These are phyloP conservation scores for Mesocentrotus franciscanus DNA, from an alignment of 53 echinoderm and acorn worm genomes.

Conservation along the genomic window DNA sequence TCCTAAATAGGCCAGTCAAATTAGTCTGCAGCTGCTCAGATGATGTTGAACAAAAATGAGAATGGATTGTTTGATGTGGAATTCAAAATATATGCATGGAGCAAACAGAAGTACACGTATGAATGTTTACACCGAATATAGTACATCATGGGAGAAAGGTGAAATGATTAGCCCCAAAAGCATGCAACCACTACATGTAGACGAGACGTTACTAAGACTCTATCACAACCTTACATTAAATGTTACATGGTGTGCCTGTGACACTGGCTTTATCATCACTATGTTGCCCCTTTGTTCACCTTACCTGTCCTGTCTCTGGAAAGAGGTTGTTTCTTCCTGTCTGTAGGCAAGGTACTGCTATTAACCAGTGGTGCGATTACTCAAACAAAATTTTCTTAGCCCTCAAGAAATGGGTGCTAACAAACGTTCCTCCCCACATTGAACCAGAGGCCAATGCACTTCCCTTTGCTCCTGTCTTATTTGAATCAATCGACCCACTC, in stretches of 20 bases:
- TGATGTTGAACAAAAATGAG: too few species aligned
- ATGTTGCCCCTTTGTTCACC: neutral
- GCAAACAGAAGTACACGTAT: too few species aligned
- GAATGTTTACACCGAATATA: too few species aligned
- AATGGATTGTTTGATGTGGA: too few species aligned
- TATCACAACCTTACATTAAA: neutral
- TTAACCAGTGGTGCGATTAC: conserved; percentile 26
- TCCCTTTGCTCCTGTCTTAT: neutral
- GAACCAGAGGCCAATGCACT: conserved; percentile 55
- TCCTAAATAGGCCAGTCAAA: too few species aligned
- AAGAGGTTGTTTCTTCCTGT: conserved; percentile 21
- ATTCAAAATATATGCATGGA: too few species aligned
- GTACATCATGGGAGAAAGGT: too few species aligned
- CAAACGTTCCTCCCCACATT: neutral
- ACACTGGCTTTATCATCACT: neutral
- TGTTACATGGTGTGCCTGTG: neutral
- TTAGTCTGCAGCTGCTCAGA: too few species aligned
- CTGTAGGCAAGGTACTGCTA: neutral
- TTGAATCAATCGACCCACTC: conserved; percentile 33
- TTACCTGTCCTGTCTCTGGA: neutral
- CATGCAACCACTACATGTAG: too few species aligned
- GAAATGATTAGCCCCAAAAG: too few species aligned
- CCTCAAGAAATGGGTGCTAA: conserved; percentile 57
- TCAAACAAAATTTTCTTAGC: conserved; percentile 42
- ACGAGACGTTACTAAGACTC: too few species aligned